Percentiles rank a stretch among this genome's conserved stretches.
Conservation (phyloP, 2,797 vertebrate genomes). For the Microctenopoma stevenorrisi region DNA sequence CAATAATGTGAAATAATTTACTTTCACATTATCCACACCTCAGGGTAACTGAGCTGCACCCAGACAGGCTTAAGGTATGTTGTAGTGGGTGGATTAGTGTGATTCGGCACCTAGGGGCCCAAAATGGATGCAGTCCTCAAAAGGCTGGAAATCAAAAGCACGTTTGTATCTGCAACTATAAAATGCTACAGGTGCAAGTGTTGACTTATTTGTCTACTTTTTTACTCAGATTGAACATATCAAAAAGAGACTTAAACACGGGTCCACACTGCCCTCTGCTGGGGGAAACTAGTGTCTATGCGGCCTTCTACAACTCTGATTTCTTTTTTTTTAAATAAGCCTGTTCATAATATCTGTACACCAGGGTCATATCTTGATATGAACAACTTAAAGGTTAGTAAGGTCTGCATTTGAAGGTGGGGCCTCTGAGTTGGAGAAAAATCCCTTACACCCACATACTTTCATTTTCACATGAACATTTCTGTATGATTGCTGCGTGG, state of each 20-base stretch:
- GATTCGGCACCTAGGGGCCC: neutral
- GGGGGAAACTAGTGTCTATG: neutral
- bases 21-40: no score
- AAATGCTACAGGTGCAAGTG: neutral
- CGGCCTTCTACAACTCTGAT: neutral
- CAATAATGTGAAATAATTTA: no score
- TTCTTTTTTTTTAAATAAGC: no score
- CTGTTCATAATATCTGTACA: neutral
- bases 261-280: conserved; percentile 44
- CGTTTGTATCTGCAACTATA: neutral
- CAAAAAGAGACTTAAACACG: no score
- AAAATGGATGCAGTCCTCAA: neutral
- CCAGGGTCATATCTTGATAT: neutral
- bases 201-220: neutral
- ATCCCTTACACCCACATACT: conserved; percentile 37
- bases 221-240: neutral
- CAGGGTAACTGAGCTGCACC: no score
- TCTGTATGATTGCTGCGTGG: conserved; percentile 29
- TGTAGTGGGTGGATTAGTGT: neutral
- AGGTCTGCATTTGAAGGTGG: neutral
- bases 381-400: neutral
- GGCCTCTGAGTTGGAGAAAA: neutral
- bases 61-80: neutral
- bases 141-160: neutral
- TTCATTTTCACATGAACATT: conserved; percentile 61